phyloP scores from a whole-genome alignment of 2,888 invertebrate genomes.

The Leptopterna dolabrata region DNA sequence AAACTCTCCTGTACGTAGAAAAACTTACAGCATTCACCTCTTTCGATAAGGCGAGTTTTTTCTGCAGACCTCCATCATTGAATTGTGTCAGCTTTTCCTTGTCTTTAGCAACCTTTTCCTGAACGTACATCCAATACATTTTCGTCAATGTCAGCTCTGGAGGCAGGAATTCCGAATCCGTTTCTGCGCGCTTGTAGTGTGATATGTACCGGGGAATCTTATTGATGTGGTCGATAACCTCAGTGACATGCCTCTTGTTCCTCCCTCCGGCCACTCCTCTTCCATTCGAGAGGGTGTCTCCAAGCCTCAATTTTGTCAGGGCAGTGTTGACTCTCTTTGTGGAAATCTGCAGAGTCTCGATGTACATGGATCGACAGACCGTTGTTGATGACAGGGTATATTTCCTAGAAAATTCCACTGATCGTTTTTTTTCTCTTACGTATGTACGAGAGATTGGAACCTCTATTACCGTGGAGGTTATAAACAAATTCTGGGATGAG shows the following conservation, averaged over 20 bases:
- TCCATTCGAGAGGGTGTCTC: conserved; percentile 44
- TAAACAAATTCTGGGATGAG: conserved; percentile 1
- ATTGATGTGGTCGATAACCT: conserved; percentile 51
- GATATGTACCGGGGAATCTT: conserved; percentile 57
- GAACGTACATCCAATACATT: conserved; percentile 56
- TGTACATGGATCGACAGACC: conserved; percentile 51
- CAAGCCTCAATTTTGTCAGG: conserved; percentile 38
- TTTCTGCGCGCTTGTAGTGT: conserved; percentile 54
- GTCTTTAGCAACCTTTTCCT: background rate
- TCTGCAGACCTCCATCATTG: background rate
- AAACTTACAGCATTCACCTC: background rate
- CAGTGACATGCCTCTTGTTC: conserved; percentile 41
- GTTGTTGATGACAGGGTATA: background rate
- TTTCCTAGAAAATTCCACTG: background rate
- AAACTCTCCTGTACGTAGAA: conserved; percentile 39
- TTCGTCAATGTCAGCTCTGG: conserved; percentile 53
- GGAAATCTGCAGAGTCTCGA: conserved; percentile 50
- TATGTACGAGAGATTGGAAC: background rate
- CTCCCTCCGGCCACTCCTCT: conserved; percentile 51
- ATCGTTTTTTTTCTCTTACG: background rate
- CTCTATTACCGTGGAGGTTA: background rate
- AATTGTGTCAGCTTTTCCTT: background rate
- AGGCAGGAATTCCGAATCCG: conserved; percentile 52
- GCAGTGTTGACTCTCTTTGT: conserved; percentile 54
- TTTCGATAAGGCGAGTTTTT: background rate